phyloP scores from a whole-genome alignment of 2,888 invertebrate species.

The Periphyllus acericola region DNA sequence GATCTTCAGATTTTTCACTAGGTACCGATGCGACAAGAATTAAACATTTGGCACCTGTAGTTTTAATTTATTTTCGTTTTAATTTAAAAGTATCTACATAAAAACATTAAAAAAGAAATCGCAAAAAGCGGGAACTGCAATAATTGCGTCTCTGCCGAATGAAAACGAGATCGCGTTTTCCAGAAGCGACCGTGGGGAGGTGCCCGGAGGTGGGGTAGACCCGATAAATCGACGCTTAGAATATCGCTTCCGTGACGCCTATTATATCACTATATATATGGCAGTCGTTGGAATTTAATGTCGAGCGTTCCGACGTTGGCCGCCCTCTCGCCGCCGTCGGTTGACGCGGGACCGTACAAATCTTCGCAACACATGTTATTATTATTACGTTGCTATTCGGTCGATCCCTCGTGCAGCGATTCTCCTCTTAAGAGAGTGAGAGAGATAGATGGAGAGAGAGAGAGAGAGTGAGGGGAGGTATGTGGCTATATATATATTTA shows the following conservation, averaged over 20 bases:
- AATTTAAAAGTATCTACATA: too few relatives aligned
- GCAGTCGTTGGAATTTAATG: too few relatives aligned
- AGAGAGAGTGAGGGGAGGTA: neutral
- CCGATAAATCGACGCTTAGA: constrained; percentile 51
- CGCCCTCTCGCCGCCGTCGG: neutral
- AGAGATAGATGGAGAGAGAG: too few relatives aligned
- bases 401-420: neutral
- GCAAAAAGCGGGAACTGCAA: too few relatives aligned
- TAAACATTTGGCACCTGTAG: too few relatives aligned
- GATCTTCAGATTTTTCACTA: too few relatives aligned
- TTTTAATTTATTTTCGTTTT: too few relatives aligned
- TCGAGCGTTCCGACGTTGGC: too few relatives aligned
- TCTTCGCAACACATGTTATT: neutral
- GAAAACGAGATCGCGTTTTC: neutral
- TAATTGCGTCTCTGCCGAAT: neutral
- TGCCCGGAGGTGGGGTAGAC: neutral
- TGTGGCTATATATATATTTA: neutral
- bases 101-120: too few relatives aligned
- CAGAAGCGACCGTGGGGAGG: neutral
- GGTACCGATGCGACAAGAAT: too few relatives aligned
- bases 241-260: constrained; percentile 26
- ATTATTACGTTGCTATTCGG: neutral
- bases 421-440: neutral
- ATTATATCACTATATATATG: constrained; percentile 4
- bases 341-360: neutral